Conservation (phyloP, 2,888 invertebrate species). For the Diarsia mendica region DNA sequence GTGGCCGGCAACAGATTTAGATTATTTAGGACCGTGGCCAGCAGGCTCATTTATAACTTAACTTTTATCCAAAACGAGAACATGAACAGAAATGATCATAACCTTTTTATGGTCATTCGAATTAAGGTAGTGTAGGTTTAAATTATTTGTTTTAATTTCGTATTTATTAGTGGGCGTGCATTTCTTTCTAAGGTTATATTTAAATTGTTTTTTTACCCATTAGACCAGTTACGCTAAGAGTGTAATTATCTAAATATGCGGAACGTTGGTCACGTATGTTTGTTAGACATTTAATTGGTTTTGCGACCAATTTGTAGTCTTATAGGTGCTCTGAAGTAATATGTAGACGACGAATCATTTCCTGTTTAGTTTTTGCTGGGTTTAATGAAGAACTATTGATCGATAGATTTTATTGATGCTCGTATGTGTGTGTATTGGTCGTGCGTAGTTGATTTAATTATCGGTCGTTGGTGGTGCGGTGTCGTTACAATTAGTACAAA, state of each 20-base stretch:
- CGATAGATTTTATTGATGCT: constrained; percentile 40
- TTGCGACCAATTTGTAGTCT: constrained; percentile 66
- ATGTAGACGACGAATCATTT: constrained; percentile 71
- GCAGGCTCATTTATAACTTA: constrained; percentile 48
- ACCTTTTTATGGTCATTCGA: constrained; percentile 33
- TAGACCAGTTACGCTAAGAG: constrained; percentile 38
- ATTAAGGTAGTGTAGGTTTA: constrained; percentile 18
- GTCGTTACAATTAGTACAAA: constrained; percentile 12
- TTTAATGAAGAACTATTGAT: constrained; percentile 65
- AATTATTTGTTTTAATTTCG: constrained; percentile 46
- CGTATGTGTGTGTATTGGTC: background rate
- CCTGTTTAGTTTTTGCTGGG: constrained; percentile 73
- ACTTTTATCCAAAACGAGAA: constrained; percentile 30
- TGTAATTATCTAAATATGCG: constrained; percentile 65
- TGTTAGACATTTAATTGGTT: constrained; percentile 62
- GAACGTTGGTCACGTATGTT: constrained; percentile 62
- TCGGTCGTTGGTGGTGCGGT: background rate
- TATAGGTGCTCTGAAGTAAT: constrained; percentile 65
- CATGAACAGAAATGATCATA: constrained; percentile 19
- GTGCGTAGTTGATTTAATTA: constrained; percentile 34
- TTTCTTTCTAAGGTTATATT: constrained; percentile 55
- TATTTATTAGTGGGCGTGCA: constrained; percentile 50
- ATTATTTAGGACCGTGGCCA: constrained; percentile 54
- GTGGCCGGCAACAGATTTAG: constrained; percentile 68
- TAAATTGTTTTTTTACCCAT: constrained; percentile 46